Evolutionary conservation across 2,797 vertebrate species (phyloP).

Genomic region (Labroides dimidiatus): DNA sequence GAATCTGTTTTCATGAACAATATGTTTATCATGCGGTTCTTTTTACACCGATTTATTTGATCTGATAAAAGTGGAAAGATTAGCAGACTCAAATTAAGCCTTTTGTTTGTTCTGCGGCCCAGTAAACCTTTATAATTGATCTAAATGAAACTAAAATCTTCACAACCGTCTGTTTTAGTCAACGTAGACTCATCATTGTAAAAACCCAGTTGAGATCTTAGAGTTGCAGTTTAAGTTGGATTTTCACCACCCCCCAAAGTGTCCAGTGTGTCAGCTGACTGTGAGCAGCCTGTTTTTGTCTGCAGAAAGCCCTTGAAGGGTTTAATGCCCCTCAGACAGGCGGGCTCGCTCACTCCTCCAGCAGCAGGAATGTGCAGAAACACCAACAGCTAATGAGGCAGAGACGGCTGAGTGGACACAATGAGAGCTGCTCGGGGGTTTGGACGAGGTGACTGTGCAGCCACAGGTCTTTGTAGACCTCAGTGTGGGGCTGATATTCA

Average conservation of each 20-base stretch:
- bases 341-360: constrained; percentile 43
- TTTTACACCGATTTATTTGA: no score
- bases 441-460: neutral
- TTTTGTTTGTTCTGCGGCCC: no score
- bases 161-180: no score
- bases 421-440: constrained; percentile 19
- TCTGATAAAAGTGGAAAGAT: no score
- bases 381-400: constrained; percentile 39
- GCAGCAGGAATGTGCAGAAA: constrained; percentile 61
- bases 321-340: constrained; percentile 40
- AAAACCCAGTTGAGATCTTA: no score
- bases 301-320: constrained; percentile 48
- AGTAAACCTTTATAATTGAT: no score
- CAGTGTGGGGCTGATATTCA: constrained; percentile 12
- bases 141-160: no score
- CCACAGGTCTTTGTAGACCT: neutral
- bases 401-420: constrained; percentile 38
- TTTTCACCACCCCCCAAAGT: constrained; percentile 4
- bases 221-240: no score
- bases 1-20: no score
- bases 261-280: constrained; percentile 53
- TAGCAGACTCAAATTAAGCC: no score
- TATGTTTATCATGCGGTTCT: no score
- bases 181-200: no score
- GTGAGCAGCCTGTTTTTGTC: constrained; percentile 57